Percentiles rank a stretch among this genome's conserved stretches.
phyloP scores from a whole-genome alignment of 2,113 vertebrate genomes.

The Heterotis niloticus region DNA sequence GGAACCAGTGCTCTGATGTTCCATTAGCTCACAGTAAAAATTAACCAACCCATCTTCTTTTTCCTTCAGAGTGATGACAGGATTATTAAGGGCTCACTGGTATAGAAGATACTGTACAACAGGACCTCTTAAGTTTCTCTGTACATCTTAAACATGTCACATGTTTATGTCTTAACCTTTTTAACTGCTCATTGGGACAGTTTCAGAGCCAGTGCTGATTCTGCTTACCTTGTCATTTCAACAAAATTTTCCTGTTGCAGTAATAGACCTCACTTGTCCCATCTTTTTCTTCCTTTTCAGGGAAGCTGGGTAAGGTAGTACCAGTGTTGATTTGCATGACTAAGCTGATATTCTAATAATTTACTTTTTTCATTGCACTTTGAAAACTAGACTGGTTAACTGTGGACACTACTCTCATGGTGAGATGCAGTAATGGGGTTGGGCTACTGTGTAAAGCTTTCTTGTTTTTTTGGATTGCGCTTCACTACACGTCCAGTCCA shows the following conservation, averaged over 20 bases:
- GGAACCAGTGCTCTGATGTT: not conserved
- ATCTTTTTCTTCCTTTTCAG: not conserved
- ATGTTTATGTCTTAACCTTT: not conserved
- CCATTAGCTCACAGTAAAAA: no score
- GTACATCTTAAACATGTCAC: not conserved
- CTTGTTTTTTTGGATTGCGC: not conserved
- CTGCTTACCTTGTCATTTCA: not conserved
- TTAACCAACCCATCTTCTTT: not conserved
- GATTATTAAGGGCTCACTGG: not conserved
- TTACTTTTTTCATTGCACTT: constrained; percentile 3
- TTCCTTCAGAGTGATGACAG: not conserved
- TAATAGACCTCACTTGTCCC: not conserved
- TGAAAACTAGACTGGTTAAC: not conserved
- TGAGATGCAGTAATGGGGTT: not conserved
- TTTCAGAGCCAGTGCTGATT: not conserved
- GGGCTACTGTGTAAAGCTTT: not conserved
- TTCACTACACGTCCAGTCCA: not conserved
- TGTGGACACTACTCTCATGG: no score
- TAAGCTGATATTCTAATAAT: not conserved
- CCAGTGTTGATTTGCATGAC: no score
- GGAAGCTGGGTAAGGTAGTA: not conserved
- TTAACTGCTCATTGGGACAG: no score
- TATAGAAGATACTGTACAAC: not conserved
- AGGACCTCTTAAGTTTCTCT: not conserved
- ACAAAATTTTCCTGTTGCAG: not conserved